Conservation (phyloP, 2,797 vertebrate species). For the Amblyraja radiata region DNA sequence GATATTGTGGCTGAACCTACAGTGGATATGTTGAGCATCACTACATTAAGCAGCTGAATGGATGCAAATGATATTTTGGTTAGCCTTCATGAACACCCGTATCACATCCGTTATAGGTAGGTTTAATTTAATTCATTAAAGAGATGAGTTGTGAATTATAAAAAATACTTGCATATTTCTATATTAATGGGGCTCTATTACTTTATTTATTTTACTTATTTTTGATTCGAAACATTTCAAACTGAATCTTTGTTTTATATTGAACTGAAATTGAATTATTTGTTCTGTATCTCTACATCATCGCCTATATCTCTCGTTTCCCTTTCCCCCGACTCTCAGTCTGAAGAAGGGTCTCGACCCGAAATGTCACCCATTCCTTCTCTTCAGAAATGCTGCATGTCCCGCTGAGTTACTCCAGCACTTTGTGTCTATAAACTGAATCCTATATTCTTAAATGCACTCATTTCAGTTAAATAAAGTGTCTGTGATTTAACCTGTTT, state of each 20-base stretch:
- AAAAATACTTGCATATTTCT: background rate
- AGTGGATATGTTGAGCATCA: conserved; percentile 54
- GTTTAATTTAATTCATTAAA: conserved; percentile 44
- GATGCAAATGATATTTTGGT: conserved; percentile 68
- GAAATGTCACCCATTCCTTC: too few relatives aligned
- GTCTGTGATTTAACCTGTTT: background rate
- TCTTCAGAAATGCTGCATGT: too few relatives aligned
- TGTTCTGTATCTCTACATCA: too few relatives aligned
- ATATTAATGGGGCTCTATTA: background rate
- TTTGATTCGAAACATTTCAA: background rate
- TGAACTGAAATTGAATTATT: too few relatives aligned
- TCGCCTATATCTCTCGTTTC: too few relatives aligned
- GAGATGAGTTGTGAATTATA: background rate
- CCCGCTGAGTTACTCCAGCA: too few relatives aligned
- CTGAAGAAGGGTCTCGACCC: too few relatives aligned
- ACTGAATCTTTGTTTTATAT: background rate
- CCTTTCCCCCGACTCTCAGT: too few relatives aligned
- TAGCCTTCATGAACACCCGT: conserved; percentile 75
- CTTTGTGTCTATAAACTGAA: too few relatives aligned
- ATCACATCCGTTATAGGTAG: conserved; percentile 97
- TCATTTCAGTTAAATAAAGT: background rate
- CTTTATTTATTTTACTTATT: background rate
- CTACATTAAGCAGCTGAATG: conserved; percentile 81
- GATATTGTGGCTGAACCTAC: conserved; percentile 26
- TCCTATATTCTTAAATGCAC: background rate